A percentile compares a stretch with the other conserved stretches of the same genome.
Conservation (phyloP, 2,113 vertebrate species). For the Tylochromis polylepis region DNA sequence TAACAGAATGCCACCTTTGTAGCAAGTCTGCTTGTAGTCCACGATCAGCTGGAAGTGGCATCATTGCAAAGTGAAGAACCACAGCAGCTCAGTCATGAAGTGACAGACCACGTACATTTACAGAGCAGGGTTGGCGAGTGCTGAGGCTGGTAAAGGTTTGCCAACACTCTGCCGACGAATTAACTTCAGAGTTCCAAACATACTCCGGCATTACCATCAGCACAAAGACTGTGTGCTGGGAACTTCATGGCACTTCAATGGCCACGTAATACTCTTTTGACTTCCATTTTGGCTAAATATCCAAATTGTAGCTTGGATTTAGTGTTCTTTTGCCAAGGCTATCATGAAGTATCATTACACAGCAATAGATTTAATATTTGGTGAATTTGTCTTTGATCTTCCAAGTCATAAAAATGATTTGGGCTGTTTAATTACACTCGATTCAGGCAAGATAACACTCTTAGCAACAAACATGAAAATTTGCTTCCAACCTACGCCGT, state of each 20-base stretch:
- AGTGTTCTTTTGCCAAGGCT: not conserved
- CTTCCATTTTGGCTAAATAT: not conserved
- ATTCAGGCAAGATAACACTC: not conserved
- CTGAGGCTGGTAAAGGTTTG: not conserved
- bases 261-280: not conserved
- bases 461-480: not conserved
- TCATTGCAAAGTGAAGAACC: not conserved
- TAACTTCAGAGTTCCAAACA: not conserved
- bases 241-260: not conserved
- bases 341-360: not conserved
- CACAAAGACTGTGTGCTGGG: fast-evolving
- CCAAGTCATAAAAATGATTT: not conserved
- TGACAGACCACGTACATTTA: not conserved
- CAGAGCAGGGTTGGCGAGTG: not conserved
- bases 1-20: not conserved
- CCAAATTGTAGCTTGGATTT: not conserved
- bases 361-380: not conserved
- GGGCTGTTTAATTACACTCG: not conserved
- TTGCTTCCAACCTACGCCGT: not conserved
- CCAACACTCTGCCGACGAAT: not conserved
- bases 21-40: not conserved
- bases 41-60: not conserved
- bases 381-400: not conserved
- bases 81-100: not conserved
- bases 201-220: not conserved